Evolutionary conservation across 2,888 invertebrate genomes (phyloP).

Genomic region (Junonia oenone): DNA sequence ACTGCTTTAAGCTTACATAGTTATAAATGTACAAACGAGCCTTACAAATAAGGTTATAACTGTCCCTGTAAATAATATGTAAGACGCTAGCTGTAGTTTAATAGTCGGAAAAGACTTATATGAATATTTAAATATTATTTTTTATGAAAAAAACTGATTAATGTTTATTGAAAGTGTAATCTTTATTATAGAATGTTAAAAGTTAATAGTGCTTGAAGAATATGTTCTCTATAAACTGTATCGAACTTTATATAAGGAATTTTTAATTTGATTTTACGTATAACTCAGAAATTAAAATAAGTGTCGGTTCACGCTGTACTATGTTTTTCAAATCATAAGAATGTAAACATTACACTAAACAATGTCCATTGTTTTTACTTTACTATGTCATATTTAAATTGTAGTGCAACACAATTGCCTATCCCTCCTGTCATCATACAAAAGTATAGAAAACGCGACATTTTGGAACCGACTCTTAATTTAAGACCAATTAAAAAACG

Average conservation of each 20-base stretch:
- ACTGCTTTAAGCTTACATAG: constrained; percentile 1
- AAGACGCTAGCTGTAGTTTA: not conserved
- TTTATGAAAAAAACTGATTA: not conserved
- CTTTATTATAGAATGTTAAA: not conserved
- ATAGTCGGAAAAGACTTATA: constrained; percentile 4
- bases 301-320: too few relatives aligned
- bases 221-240: not conserved
- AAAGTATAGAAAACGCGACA: too few relatives aligned
- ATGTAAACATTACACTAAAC: too few relatives aligned
- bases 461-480: too few relatives aligned
- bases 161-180: not conserved
- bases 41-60: not conserved
- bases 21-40: not conserved
- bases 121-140: constrained; percentile 1
- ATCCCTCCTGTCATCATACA: too few relatives aligned
- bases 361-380: too few relatives aligned
- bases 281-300: too few relatives aligned
- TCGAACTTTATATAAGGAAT: not conserved
- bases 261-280: too few relatives aligned
- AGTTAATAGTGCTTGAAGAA: not conserved
- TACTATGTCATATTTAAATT: too few relatives aligned
- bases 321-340: too few relatives aligned
- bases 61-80: constrained; percentile 1
- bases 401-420: too few relatives aligned
- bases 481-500: too few relatives aligned